Evolutionary conservation across 2,113 vertebrate species (phyloP).

Genomic region (Eolophus roseicapilla): DNA sequence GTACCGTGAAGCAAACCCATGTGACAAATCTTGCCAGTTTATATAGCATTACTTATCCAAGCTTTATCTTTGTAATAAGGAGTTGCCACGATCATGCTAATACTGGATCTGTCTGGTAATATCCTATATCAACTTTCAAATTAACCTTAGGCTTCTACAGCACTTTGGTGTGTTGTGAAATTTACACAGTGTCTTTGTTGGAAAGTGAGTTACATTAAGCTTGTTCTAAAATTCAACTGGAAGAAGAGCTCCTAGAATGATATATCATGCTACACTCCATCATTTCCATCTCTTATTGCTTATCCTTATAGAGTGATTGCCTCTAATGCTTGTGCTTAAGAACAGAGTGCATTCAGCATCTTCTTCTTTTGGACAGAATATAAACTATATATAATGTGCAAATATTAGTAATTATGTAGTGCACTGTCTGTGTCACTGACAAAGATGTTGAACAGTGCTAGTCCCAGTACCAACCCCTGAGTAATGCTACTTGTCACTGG

Average conservation of each 20-base stretch:
- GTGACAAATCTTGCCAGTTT: background rate
- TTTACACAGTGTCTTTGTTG: background rate
- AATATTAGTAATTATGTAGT: background rate
- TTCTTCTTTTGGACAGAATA: background rate
- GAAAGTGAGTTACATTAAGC: background rate
- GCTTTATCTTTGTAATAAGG: background rate
- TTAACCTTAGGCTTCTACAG: background rate
- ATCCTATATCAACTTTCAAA: background rate
- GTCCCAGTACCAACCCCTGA: background rate
- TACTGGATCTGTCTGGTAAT: background rate
- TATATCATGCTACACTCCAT: background rate
- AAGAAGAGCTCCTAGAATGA: background rate
- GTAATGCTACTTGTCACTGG: background rate
- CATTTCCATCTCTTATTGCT: background rate
- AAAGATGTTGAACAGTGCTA: background rate
- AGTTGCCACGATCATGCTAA: background rate
- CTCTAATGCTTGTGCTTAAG: background rate
- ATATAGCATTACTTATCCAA: background rate
- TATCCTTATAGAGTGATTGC: background rate
- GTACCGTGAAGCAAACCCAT: background rate
- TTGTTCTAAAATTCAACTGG: background rate
- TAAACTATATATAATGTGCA: background rate
- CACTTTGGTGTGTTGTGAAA: background rate
- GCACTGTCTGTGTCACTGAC: background rate
- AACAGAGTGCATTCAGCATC: background rate